These are phyloP conservation scores for Tadarida brasiliensis DNA, from an alignment of 2,797 vertebrate genomes.

Conservation along the genomic window DNA sequence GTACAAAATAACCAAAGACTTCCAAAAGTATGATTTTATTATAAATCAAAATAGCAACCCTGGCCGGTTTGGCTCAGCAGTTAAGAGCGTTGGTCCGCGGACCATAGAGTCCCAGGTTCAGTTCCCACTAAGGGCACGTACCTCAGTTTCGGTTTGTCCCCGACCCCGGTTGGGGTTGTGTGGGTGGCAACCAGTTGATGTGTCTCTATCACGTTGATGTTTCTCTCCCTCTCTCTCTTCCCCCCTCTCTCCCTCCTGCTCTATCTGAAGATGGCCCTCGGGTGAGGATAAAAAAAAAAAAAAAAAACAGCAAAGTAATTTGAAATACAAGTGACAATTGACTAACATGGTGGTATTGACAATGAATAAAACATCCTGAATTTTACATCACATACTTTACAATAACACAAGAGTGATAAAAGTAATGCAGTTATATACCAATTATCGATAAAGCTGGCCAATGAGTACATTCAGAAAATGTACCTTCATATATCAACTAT, in stretches of 20 bases:
- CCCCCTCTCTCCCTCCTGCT: too few species aligned
- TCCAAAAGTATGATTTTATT: slow-evolving; percentile 20
- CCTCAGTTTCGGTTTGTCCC: too few species aligned
- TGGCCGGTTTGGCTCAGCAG: too few species aligned
- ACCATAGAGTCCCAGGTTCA: too few species aligned
- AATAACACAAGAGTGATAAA: neutral
- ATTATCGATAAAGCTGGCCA: neutral
- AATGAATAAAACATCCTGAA: slow-evolving; percentile 6
- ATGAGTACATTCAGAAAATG: neutral
- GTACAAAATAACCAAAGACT: slow-evolving; percentile 21
- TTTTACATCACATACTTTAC: neutral
- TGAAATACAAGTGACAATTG: slow-evolving; percentile 34
- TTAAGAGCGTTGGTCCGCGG: too few species aligned
- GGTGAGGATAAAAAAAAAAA: too few species aligned
- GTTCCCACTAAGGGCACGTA: too few species aligned
- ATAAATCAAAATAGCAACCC: neutral
- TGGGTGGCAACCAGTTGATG: too few species aligned
- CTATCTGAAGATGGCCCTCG: too few species aligned
- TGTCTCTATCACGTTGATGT: too few species aligned
- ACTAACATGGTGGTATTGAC: neutral
- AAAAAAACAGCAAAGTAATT: slow-evolving; percentile 15
- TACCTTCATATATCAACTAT: neutral
- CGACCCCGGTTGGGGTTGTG: too few species aligned
- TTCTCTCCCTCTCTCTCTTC: too few species aligned
- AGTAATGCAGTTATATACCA: slow-evolving; percentile 7